Percentiles rank a stretch among this genome's conserved stretches.
Evolutionary conservation across 2,113 vertebrate genomes (phyloP).

Genomic region (Burhinus bistriatus): DNA sequence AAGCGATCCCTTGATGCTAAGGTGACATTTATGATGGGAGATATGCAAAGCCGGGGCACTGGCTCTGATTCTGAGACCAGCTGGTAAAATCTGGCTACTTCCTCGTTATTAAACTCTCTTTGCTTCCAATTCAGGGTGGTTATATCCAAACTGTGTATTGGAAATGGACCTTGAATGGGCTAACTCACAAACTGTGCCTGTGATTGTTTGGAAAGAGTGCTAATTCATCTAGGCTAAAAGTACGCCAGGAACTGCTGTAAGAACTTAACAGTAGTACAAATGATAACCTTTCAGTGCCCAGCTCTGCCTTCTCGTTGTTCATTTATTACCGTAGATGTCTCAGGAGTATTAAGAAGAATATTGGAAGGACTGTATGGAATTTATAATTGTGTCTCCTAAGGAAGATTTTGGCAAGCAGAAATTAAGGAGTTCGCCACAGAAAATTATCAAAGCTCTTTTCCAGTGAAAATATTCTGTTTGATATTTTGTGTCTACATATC

Average conservation of each 20-base stretch:
- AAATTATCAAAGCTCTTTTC: conserved; percentile 10
- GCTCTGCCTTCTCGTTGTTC: background rate
- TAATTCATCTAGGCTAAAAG: background rate
- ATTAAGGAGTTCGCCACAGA: background rate
- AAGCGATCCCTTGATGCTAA: background rate
- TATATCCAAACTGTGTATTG: background rate
- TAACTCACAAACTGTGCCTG: background rate
- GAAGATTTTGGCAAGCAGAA: background rate
- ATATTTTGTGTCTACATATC: background rate
- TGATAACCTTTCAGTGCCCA: background rate
- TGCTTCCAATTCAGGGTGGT: background rate
- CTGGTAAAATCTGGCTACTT: background rate
- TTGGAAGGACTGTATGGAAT: background rate
- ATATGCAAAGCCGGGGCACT: background rate
- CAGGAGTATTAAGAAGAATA: background rate
- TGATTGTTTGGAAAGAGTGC: background rate
- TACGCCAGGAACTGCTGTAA: background rate
- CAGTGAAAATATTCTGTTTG: background rate
- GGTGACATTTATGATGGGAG: background rate
- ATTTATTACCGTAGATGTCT: background rate
- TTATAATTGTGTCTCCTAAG: background rate
- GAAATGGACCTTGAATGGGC: background rate
- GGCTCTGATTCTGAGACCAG: background rate
- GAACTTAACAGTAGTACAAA: background rate
- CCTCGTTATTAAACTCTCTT: background rate